These are phyloP conservation scores for Belonocnema kinseyi DNA, from an alignment of 1,140 invertebrate species.

Conservation along the genomic window DNA sequence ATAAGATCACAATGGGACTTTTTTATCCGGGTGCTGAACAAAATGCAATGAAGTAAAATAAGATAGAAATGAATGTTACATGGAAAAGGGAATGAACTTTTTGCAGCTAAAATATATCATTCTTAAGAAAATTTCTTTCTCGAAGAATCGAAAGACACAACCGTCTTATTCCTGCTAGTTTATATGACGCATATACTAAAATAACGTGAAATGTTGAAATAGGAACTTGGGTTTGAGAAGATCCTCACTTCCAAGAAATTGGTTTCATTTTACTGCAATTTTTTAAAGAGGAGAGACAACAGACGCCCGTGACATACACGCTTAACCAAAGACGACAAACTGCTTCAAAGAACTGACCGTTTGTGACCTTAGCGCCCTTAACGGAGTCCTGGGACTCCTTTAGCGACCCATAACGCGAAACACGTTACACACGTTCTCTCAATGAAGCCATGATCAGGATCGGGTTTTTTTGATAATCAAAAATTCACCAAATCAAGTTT, in stretches of 20 bases:
- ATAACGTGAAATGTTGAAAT: not conserved
- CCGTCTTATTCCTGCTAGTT: not conserved
- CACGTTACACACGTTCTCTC: slow-evolving; percentile 64
- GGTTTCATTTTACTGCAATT: slow-evolving; percentile 9
- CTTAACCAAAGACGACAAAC: slow-evolving; percentile 52
- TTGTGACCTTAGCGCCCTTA: slow-evolving; percentile 62
- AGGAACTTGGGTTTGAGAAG: not conserved
- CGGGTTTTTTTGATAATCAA: slow-evolving; percentile 59
- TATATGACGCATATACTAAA: not conserved
- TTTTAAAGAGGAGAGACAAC: slow-evolving; percentile 7
- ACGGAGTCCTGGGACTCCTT: slow-evolving; percentile 58
- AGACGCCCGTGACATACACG: slow-evolving; percentile 21
- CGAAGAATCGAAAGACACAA: no score
- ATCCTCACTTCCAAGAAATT: not conserved
- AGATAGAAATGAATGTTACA: no score
- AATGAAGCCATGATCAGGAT: slow-evolving; percentile 50
- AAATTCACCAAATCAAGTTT: slow-evolving; percentile 61
- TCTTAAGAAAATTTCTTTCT: no score
- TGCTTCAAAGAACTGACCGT: slow-evolving; percentile 62
- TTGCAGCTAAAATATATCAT: no score
- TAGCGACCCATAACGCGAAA: slow-evolving; percentile 64
- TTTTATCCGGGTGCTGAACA: no score
- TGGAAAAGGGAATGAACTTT: no score
- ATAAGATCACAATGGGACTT: no score
- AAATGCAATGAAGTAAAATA: no score